Evolutionary conservation across 1,140 invertebrate genomes (phyloP), one percentile per base, ranked within the genome.

Genomic region (Ips typographus): DNA sequence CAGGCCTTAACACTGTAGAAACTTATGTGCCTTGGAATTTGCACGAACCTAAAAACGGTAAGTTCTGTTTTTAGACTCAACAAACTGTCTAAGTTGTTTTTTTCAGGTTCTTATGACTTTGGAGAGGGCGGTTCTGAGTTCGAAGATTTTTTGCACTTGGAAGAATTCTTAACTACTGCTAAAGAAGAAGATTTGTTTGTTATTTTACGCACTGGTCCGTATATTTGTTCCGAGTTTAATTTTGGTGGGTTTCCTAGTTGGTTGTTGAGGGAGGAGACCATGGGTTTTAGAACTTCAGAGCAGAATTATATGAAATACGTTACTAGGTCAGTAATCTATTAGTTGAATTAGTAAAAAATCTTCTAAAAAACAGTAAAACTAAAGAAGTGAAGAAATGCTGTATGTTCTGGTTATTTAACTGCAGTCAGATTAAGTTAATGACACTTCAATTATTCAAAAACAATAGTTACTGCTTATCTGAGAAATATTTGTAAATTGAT

Each of bases 21-120:
- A 94, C 93, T 90, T 97, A 97, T 78, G 89, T 98, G 0, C 93
- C 96, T 77, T 98, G 96, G 96, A 94, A 92, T 74, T 83, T 89
- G 55, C 96, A 98, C 80, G 93, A 98, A 82, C 90, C 65, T 38
- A 4, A 65, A 58, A 22, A 42, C 43, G 87, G 87, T 1, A 69
- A 65, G 39, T 38, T 1, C 2, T 22, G 39, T 59, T 59, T 41
- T n/a, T 7, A 40, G 2, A 40, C 7, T 59, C 8, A 41, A 59
- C 8, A 6, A 4, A 41, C 6, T 59, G 40, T 4, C 41, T 40
- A 6, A 59, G n/a, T 6, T 41, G 41, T 59, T 39, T 5, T 59
- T 59, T 59, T 42, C 5, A 44, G 87, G 87, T 1, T 83, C 87
- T 47, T 83, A 85, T 56, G 90, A 87, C 76, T 80, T 86, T 51